phyloP scores from a whole-genome alignment of 2,797 vertebrate species.

The Eulemur mongoz region DNA sequence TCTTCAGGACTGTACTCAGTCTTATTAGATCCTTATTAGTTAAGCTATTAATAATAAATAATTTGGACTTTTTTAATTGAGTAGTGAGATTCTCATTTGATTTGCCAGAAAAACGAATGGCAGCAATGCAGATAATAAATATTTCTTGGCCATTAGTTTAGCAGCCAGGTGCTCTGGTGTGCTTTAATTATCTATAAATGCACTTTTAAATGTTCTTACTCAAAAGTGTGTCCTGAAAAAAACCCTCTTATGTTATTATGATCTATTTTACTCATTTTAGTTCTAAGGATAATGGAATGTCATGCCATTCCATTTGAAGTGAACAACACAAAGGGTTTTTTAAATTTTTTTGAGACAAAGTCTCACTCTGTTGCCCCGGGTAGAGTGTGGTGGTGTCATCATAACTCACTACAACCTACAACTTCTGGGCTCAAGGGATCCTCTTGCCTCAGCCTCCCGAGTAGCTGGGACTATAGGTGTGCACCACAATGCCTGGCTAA shows the following conservation, averaged over 20 bases:
- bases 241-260: background rate
- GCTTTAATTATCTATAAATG: background rate
- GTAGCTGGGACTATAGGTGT: too few species aligned
- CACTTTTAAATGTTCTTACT: background rate
- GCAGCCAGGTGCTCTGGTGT: background rate
- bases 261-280: background rate
- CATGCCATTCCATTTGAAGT: background rate
- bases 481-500: too few species aligned
- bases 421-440: too few species aligned
- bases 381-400: too few species aligned
- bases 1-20: background rate
- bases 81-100: background rate
- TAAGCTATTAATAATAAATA: background rate
- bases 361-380: too few species aligned
- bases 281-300: background rate
- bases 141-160: background rate
- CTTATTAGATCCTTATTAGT: background rate
- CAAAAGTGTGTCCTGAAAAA: background rate
- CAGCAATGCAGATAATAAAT: background rate
- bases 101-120: background rate
- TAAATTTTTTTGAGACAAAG: too few species aligned
- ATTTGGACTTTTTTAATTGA: background rate
- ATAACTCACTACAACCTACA: too few species aligned
- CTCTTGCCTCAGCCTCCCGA: too few species aligned
- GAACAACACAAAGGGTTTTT: background rate